Evolutionary conservation across 92 coral and sea anemone genomes (phyloP).

Genomic region (Umimayanthus chanpuru): DNA sequence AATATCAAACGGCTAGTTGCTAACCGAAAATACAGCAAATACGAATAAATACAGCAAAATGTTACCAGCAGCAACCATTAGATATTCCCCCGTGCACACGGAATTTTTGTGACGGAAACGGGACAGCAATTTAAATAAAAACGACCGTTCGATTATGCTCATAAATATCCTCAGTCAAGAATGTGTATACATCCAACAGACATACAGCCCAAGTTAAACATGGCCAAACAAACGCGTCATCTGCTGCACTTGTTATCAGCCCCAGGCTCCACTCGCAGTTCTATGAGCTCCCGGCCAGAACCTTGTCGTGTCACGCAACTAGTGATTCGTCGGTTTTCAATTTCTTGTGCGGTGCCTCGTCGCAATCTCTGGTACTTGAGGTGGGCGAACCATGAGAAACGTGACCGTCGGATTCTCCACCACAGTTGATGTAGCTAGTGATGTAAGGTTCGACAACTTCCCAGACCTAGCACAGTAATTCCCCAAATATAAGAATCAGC

Average conservation of each 20-base stretch:
- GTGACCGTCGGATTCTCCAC: constrained; percentile 1
- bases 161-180: too few relatives aligned
- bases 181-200: neutral
- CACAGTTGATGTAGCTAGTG: constrained; percentile 44
- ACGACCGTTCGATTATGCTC: too few relatives aligned
- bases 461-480: constrained; percentile 56
- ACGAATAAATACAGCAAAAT: too few relatives aligned
- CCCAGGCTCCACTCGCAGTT: neutral
- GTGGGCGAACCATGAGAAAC: constrained; percentile 21
- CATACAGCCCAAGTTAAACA: neutral
- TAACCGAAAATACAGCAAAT: neutral
- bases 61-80: too few relatives aligned
- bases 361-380: neutral
- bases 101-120: too few relatives aligned
- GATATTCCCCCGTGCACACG: too few relatives aligned
- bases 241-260: neutral
- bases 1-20: neutral
- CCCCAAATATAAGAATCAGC: neutral
- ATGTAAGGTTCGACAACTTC: constrained; percentile 62
- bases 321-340: constrained; percentile 6
- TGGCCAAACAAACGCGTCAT: neutral
- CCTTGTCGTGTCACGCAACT: neutral
- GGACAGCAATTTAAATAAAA: too few relatives aligned
- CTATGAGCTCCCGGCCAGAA: neutral
- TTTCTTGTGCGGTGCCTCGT: constrained; percentile 12